A percentile compares a stretch with the other conserved stretches of the same genome.
Conservation (phyloP, 2,797 vertebrate species). For the Urocyon cinereoargenteus region DNA sequence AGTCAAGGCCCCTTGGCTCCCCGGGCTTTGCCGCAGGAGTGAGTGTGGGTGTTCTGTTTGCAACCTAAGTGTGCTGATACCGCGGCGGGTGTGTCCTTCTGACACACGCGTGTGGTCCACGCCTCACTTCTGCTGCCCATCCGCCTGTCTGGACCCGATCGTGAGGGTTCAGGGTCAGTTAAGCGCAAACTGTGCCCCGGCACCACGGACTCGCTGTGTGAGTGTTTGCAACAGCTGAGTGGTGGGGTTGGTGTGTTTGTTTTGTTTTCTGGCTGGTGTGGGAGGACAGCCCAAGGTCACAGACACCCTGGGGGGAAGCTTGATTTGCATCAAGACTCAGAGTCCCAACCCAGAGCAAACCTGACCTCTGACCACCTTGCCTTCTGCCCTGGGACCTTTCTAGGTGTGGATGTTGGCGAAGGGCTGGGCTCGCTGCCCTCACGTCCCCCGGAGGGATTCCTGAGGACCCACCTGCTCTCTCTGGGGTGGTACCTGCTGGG, state of each 20-base stretch:
- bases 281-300: background rate
- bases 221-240: background rate
- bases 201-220: fast-evolving
- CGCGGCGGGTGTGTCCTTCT: background rate
- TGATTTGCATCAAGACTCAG: background rate
- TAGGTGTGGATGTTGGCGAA: background rate
- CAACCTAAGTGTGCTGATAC: background rate
- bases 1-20: background rate
- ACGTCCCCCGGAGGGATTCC: background rate
- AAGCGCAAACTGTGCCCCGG: no score
- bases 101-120: no score
- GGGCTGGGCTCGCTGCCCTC: background rate
- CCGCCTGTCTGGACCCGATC: no score
- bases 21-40: background rate
- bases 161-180: background rate
- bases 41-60: background rate
- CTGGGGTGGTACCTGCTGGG: background rate
- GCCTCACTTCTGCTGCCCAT: background rate
- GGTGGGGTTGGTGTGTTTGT: background rate
- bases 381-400: background rate
- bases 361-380: background rate
- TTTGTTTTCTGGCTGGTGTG: background rate
- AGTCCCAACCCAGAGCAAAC: background rate
- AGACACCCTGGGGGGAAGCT: background rate
- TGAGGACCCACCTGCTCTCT: background rate